Evolutionary conservation across 2,888 invertebrate species (phyloP).

Genomic region (Chrysolina haemoptera): DNA sequence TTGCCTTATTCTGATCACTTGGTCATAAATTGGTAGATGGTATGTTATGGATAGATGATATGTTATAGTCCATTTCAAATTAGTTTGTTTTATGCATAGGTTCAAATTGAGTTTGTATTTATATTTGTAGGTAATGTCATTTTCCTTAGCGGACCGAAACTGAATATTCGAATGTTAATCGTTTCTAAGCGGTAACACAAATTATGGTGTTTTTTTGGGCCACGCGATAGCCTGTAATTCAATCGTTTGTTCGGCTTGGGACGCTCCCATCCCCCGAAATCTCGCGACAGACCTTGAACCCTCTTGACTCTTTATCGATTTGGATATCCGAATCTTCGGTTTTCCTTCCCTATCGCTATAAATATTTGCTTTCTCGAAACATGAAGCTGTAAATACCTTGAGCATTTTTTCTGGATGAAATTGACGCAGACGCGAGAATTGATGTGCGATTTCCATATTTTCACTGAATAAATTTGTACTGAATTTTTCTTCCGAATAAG

Average conservation of each 20-base stretch:
- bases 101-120: too few relatives aligned
- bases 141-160: background rate
- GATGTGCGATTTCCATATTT: background rate
- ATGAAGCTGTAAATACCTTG: background rate
- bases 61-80: too few relatives aligned
- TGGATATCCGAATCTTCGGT: conserved; percentile 42
- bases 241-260: background rate
- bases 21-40: too few relatives aligned
- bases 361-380: conserved; percentile 30
- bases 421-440: conserved; percentile 6
- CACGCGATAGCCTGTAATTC: background rate
- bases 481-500: too few relatives aligned
- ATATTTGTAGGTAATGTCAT: too few relatives aligned
- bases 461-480: too few relatives aligned
- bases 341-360: conserved; percentile 34
- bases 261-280: conserved; percentile 22
- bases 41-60: too few relatives aligned
- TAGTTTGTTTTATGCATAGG: too few relatives aligned
- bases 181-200: background rate
- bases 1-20: too few relatives aligned
- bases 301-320: conserved; percentile 52
- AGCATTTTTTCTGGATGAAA: conserved; percentile 17
- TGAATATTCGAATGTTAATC: background rate
- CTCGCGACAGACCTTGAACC: conserved; percentile 52
- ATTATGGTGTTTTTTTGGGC: background rate